These are phyloP conservation scores for Caenorhabditis sinica DNA, from an alignment of 2,888 invertebrate species.

Conservation along the genomic window DNA sequence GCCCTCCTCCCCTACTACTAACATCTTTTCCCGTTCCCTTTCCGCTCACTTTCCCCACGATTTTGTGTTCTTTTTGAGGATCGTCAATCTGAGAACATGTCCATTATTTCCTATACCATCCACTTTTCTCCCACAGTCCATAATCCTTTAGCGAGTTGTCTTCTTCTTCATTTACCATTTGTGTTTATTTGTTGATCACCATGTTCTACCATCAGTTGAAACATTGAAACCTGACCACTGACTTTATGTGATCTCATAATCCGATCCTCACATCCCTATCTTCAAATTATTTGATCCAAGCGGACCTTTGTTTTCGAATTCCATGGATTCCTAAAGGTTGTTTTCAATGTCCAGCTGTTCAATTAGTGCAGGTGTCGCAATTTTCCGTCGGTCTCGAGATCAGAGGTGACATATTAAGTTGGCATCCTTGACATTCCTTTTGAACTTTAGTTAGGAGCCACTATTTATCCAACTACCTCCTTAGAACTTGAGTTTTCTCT, in stretches of 20 bases:
- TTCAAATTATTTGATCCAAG: background rate
- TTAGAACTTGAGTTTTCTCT: too few species aligned
- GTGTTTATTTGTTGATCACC: background rate
- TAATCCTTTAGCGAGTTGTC: background rate
- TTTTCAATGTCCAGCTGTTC: constrained; percentile 33
- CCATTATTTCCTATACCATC: constrained; percentile 42
- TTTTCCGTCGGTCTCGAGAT: background rate
- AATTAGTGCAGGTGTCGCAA: constrained; percentile 8
- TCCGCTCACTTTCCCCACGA: constrained; percentile 14
- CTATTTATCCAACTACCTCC: too few species aligned
- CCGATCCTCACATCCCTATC: background rate
- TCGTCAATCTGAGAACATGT: background rate
- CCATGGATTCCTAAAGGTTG: constrained; percentile 1
- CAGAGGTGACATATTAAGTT: background rate
- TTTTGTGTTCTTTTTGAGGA: constrained; percentile 10
- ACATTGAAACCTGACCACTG: too few species aligned
- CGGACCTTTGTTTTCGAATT: constrained; percentile 23
- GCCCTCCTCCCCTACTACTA: constrained; percentile 24
- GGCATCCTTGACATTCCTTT: too few species aligned
- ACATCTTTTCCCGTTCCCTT: constrained; percentile 27
- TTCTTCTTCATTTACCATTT: background rate
- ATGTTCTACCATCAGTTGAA: too few species aligned
- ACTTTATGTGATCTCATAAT: background rate
- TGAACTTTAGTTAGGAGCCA: too few species aligned
- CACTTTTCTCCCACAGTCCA: constrained; percentile 50